A percentile compares a stretch with the other conserved stretches of the same genome.
Conservation (phyloP, 2,113 vertebrate species). For the Colius striatus region DNA sequence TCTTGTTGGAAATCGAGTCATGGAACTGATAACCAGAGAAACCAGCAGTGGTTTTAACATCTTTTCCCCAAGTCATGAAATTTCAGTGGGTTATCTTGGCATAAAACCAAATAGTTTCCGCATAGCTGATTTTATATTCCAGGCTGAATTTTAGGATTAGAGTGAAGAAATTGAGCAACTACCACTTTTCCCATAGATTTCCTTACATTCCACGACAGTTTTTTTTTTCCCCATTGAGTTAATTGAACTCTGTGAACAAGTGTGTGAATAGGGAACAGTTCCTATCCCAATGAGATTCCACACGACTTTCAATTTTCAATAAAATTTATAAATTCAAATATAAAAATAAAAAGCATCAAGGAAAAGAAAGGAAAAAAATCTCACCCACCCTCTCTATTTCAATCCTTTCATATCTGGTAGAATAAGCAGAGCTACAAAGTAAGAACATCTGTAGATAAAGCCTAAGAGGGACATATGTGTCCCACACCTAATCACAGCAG, state of each 20-base stretch:
- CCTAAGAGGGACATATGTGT: conserved; percentile 33
- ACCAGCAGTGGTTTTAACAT: background rate
- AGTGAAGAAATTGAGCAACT: background rate
- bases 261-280: background rate
- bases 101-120: background rate
- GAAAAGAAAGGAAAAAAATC: background rate
- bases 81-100: background rate
- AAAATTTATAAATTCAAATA: conserved; percentile 16
- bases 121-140: background rate
- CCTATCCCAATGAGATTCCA: background rate
- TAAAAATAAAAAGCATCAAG: background rate
- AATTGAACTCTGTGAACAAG: background rate
- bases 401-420: conserved; percentile 10
- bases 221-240: background rate
- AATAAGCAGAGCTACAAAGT: conserved; percentile 37
- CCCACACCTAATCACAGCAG: conserved; percentile 55
- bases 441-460: conserved; percentile 58
- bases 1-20: background rate
- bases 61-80: background rate
- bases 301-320: background rate
- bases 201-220: background rate
- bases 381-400: background rate
- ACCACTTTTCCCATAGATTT: background rate
- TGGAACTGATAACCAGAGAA: background rate
- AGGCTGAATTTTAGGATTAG: background rate